Percentiles rank a stretch among this genome's conserved stretches.
phyloP scores from a whole-genome alignment of 2,888 invertebrate species.

The Clusia tigrina region DNA sequence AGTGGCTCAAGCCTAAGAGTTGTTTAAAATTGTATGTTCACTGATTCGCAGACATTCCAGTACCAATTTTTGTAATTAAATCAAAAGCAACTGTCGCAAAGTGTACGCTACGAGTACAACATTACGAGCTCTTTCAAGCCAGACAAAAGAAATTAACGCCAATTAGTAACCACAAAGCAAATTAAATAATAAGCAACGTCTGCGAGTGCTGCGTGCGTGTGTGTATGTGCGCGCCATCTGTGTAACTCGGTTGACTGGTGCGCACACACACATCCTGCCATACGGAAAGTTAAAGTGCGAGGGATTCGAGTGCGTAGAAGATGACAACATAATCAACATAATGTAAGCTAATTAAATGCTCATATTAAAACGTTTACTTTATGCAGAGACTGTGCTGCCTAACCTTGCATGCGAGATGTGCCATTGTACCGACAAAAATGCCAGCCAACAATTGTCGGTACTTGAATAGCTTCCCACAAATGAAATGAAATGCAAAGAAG shows the following conservation, averaged over 20 bases:
- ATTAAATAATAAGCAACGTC: not conserved
- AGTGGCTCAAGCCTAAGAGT: too few relatives aligned
- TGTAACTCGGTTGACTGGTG: not conserved
- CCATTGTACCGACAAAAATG: not conserved
- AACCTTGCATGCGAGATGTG: not conserved
- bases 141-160: conserved; percentile 9
- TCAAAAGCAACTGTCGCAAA: too few relatives aligned
- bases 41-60: too few relatives aligned
- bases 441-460: not conserved
- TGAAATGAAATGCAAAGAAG: not conserved
- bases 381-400: not conserved
- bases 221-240: not conserved
- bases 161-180: not conserved
- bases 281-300: not conserved
- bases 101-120: too few relatives aligned
- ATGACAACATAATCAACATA: conserved; percentile 9
- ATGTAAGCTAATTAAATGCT: conserved; percentile 3
- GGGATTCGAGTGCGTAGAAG: not conserved
- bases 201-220: not conserved
- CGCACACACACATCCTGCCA: not conserved
- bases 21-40: too few relatives aligned
- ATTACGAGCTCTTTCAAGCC: not conserved
- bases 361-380: not conserved
- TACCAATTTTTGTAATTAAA: too few relatives aligned
- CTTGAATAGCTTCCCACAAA: conserved; percentile 1